These are phyloP conservation scores for Ifrita kowaldi DNA, from an alignment of 2,113 vertebrate species.

Conservation along the genomic window DNA sequence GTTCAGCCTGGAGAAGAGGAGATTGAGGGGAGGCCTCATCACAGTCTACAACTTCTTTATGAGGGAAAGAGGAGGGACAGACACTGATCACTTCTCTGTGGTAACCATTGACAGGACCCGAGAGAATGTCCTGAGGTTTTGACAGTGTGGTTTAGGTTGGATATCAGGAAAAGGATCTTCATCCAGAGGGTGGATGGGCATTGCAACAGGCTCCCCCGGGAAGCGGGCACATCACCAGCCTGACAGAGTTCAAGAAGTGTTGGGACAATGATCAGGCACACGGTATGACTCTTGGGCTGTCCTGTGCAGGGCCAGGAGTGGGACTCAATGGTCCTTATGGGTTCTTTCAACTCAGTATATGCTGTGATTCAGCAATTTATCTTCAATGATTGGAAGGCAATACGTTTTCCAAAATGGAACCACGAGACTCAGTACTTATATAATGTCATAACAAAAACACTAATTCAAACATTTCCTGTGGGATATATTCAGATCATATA, in stretches of 20 bases:
- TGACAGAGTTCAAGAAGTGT: neutral
- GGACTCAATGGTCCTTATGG: neutral
- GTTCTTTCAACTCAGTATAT: neutral
- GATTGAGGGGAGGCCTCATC: neutral
- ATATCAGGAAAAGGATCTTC: neutral
- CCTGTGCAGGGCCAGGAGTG: neutral
- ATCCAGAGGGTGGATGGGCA: neutral
- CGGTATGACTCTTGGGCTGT: neutral
- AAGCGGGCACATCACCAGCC: neutral
- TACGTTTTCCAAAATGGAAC: neutral
- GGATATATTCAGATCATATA: neutral
- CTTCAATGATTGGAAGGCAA: neutral
- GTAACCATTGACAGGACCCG: neutral
- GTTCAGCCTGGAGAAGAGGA: neutral
- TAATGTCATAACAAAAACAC: neutral
- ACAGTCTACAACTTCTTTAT: neutral
- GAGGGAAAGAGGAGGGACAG: neutral
- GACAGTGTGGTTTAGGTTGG: neutral
- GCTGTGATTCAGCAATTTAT: neutral
- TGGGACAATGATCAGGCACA: neutral
- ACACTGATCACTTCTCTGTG: accelerated
- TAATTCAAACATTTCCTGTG: neutral
- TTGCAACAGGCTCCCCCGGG: neutral
- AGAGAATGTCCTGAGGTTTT: neutral
- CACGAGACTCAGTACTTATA: neutral